Base-by-base conservation (phyloP, 2,888 invertebrate species). In the Invenusta paracnida region DNA sequence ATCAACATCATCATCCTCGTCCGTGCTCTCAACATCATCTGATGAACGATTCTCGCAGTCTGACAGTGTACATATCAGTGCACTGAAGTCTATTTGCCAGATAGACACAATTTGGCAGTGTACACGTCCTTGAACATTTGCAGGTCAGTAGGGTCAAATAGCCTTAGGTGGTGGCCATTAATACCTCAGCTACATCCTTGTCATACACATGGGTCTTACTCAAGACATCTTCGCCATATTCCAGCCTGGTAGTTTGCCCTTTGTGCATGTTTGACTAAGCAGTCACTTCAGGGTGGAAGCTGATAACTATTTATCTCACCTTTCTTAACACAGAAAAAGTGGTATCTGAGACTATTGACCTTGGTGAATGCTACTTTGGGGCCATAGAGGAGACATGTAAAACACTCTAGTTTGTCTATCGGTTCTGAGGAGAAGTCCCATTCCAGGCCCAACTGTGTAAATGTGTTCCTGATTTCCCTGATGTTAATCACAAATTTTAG, bases 301-400 rank as follows among this genome's bases (percentile, higher is more conserved):
- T n/a, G n/a, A n/a, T n/a, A n/a, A n/a, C n/a, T n/a, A n/a, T n/a
- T n/a, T n/a, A n/a, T n/a, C n/a, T n/a, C n/a, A n/a, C n/a, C n/a
- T n/a, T n/a, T n/a, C n/a, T n/a, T n/a, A n/a, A n/a, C n/a, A n/a
- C n/a, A n/a, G n/a, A n/a, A n/a, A n/a, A 27, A 23, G 67, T 17
- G 2, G 87, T 25, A 13, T n/a, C 83, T 81, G 1, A 73, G 30
- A n/a, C 85, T 83, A 84, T 88, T 73, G 17, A 73, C 73, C 87
- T 27, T 87, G 29, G 0, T n/a, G n/a, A n/a, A n/a, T n/a, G n/a
- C n/a, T n/a, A n/a, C n/a, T n/a, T n/a, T n/a, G n/a, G n/a, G n/a
- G n/a, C n/a, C n/a, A n/a, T n/a, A n/a, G n/a, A n/a, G n/a, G n/a
- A 13, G 82, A 81, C 87, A 88, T 0, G 88, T 87, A 29, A 86